A percentile compares a stretch with the other conserved stretches of the same genome.
phyloP scores from a whole-genome alignment of 2,797 vertebrate species.

The Sardinella longiceps region DNA sequence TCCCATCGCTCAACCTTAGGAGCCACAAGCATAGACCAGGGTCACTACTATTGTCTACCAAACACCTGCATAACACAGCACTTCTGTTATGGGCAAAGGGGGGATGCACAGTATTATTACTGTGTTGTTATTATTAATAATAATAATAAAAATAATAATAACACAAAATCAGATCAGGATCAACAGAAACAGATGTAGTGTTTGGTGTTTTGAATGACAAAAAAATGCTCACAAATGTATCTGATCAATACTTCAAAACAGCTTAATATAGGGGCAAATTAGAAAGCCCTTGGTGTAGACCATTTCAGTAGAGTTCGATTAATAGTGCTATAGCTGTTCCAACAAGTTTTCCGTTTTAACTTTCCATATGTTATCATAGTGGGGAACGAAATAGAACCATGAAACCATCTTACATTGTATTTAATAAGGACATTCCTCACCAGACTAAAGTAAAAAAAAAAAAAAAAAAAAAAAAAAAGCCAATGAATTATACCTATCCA shows the following conservation, averaged over 20 bases:
- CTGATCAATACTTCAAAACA: too few species aligned
- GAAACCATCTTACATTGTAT: too few species aligned
- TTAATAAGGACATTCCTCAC: not conserved
- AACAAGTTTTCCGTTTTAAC: too few species aligned
- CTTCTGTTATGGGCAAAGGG: not conserved
- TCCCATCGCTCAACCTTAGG: constrained; percentile 62
- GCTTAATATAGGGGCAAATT: too few species aligned
- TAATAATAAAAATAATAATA: not conserved
- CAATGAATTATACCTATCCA: not conserved
- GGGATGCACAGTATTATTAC: not conserved
- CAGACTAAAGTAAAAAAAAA: not conserved
- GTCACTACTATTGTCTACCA: not conserved
- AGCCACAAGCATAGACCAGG: not conserved
- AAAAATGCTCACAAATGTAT: too few species aligned
- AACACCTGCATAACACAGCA: not conserved
- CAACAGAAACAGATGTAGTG: not conserved
- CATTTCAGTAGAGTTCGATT: too few species aligned
- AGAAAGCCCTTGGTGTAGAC: too few species aligned
- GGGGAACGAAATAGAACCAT: too few species aligned
- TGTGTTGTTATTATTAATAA: too few species aligned
- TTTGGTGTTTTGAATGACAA: too few species aligned
- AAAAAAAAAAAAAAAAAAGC: not conserved
- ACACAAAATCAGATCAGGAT: not conserved
- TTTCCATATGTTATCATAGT: too few species aligned
- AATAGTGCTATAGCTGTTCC: too few species aligned